Conservation (phyloP, 1,140 invertebrate genomes). For the Stenopsyche tienmushanensis region DNA sequence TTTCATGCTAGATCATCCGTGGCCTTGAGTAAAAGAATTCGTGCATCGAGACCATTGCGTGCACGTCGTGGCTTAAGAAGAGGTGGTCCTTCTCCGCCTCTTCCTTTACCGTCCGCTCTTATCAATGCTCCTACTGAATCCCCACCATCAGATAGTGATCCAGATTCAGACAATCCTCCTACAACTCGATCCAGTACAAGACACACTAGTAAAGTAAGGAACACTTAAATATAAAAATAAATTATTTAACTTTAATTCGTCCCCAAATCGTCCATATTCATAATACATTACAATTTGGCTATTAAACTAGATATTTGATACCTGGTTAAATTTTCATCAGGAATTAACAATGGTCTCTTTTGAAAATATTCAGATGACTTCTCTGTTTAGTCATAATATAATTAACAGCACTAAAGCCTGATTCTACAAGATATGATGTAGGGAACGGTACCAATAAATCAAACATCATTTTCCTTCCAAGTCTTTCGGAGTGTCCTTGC, state of each 20-base stretch:
- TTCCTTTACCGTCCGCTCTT: constrained; percentile 8
- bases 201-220: constrained; percentile 32
- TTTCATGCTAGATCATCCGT: too few species aligned
- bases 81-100: constrained; percentile 19
- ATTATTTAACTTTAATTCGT: background rate
- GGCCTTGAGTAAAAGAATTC: constrained; percentile 8
- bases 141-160: constrained; percentile 20
- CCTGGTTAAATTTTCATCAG: too few species aligned
- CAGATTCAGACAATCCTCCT: constrained; percentile 21
- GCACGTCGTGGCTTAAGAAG: constrained; percentile 17
- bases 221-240: background rate
- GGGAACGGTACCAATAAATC: too few species aligned
- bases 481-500: too few species aligned
- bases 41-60: constrained; percentile 9
- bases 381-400: too few species aligned
- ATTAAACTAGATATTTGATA: too few species aligned
- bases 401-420: too few species aligned
- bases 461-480: too few species aligned
- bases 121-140: background rate
- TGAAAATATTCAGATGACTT: too few species aligned
- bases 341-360: too few species aligned
- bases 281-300: too few species aligned
- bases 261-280: background rate
- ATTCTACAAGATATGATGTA: too few species aligned
- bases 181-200: constrained; percentile 18